phyloP scores from a whole-genome alignment of 2,797 vertebrate species.

The Erithacus rubecula region DNA sequence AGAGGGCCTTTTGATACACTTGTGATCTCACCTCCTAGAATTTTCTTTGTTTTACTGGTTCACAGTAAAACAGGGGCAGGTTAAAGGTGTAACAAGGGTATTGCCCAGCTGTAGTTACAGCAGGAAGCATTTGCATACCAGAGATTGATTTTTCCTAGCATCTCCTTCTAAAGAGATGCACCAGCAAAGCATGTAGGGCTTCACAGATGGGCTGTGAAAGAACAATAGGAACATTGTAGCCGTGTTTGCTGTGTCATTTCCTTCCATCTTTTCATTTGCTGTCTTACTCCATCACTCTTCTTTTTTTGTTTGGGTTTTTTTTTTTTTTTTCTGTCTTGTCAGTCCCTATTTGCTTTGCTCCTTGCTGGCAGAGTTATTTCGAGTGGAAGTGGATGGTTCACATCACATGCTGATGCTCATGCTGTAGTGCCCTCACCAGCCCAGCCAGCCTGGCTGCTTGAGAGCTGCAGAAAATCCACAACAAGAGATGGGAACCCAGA shows the following conservation, averaged over 20 bases:
- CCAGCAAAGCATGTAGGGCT: not conserved
- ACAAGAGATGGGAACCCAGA: not conserved
- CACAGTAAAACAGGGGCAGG: not conserved
- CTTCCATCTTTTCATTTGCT: not conserved
- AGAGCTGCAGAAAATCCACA: not conserved
- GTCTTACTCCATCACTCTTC: not conserved
- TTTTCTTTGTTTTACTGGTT: not conserved
- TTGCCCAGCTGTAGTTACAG: not conserved
- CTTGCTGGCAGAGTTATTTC: not conserved
- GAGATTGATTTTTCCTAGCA: not conserved
- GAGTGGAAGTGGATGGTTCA: not conserved
- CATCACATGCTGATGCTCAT: not conserved
- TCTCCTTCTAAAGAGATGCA: not conserved
- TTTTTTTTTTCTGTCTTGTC: not conserved
- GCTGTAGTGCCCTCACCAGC: not conserved
- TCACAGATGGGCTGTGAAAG: slow-evolving; percentile 11
- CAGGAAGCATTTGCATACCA: not conserved
- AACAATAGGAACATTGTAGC: not conserved
- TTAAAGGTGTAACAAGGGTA: not conserved
- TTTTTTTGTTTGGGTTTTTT: not conserved
- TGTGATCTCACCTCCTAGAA: not conserved
- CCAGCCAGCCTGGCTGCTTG: not conserved
- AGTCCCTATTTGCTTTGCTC: not conserved
- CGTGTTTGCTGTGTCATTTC: not conserved
- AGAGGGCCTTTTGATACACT: not conserved